These are phyloP conservation scores for Plagiodera versicolora DNA, from an alignment of 2,888 invertebrate genomes.

Conservation along the genomic window DNA sequence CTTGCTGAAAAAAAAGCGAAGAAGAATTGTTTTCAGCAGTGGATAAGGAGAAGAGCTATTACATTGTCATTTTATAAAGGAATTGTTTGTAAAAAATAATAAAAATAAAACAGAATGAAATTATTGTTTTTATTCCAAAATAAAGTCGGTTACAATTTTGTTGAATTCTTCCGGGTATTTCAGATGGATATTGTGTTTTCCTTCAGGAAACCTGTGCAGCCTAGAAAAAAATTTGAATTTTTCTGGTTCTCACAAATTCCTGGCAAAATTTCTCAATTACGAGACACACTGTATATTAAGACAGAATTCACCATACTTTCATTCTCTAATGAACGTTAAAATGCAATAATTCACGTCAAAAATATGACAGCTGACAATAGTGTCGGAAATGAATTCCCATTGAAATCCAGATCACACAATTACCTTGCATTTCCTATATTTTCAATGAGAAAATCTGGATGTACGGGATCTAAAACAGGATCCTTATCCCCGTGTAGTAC, in stretches of 20 bases:
- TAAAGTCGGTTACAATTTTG: slow-evolving; percentile 70
- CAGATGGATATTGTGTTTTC: slow-evolving; percentile 85
- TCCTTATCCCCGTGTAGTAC: slow-evolving; percentile 86
- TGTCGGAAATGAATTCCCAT: too few species aligned
- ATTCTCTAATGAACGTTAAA: too few species aligned
- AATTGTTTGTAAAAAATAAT: slow-evolving; percentile 34
- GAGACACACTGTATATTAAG: too few species aligned
- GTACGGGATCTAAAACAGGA: slow-evolving; percentile 72
- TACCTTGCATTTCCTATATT: slow-evolving; percentile 71
- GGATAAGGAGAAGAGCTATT: slow-evolving; percentile 29
- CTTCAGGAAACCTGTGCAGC: slow-evolving; percentile 73
- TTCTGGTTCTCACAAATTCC: too few species aligned
- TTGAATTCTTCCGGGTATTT: slow-evolving; percentile 81
- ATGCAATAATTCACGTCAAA: too few species aligned
- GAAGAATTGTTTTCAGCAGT: slow-evolving; percentile 31
- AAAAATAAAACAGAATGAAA: slow-evolving; percentile 19
- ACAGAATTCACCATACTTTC: too few species aligned
- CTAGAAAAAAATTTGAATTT: too few species aligned
- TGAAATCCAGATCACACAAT: slow-evolving; percentile 15
- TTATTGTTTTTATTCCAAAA: slow-evolving; percentile 46
- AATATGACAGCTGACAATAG: too few species aligned
- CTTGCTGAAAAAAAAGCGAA: slow-evolving; percentile 26
- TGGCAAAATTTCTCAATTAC: too few species aligned
- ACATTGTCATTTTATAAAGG: slow-evolving; percentile 37
- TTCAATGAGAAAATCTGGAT: slow-evolving; percentile 70